These are phyloP conservation scores for Sitobion miscanthi DNA, from an alignment of 1,140 invertebrate genomes.

Conservation along the genomic window DNA sequence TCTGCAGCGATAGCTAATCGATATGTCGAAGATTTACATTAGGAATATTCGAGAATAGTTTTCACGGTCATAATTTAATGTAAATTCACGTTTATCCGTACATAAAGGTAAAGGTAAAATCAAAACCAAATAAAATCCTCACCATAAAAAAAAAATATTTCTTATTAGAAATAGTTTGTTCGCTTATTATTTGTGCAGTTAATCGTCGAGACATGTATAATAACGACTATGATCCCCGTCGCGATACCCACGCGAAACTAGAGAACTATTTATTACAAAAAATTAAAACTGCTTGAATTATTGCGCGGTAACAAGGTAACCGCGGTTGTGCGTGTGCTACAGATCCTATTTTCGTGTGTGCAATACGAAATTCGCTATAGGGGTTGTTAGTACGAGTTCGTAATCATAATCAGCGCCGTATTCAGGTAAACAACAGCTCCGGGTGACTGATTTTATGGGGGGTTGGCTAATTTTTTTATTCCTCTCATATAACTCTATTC, in stretches of 20 bases:
- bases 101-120: neutral
- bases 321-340: neutral
- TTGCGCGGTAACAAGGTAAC: neutral
- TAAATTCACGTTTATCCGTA: neutral
- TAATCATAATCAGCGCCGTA: neutral
- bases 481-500: too few relatives aligned
- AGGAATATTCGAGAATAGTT: neutral
- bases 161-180: too few relatives aligned
- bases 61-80: neutral
- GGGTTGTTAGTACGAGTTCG: neutral
- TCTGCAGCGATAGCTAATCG: neutral
- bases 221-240: too few relatives aligned
- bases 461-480: too few relatives aligned
- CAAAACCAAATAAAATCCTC: neutral
- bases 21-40: neutral
- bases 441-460: too few relatives aligned
- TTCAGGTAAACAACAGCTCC: neutral
- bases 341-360: neutral
- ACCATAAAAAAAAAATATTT: neutral
- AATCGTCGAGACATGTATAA: too few relatives aligned
- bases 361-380: neutral
- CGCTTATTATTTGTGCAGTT: too few relatives aligned
- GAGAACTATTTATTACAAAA: too few relatives aligned
- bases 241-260: too few relatives aligned
- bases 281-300: too few relatives aligned